Evolutionary conservation across 2,113 vertebrate genomes (phyloP).

Genomic region (Willisornis vidua): DNA sequence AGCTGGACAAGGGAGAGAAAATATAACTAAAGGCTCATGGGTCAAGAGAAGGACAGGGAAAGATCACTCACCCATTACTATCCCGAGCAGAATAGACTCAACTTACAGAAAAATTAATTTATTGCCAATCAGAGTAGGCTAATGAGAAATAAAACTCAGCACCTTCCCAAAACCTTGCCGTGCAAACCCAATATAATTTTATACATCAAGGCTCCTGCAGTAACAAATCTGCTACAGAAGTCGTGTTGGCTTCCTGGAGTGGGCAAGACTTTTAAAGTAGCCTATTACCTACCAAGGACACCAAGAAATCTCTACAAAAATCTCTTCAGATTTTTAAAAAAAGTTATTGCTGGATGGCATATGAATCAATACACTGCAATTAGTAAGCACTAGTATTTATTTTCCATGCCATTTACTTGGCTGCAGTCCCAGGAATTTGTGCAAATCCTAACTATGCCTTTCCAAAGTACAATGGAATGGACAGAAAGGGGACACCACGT

Average conservation of each 20-base stretch:
- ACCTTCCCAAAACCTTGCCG: not conserved
- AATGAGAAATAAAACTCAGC: not conserved
- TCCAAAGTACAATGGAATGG: not conserved
- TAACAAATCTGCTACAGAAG: not conserved
- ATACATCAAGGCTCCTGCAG: not conserved
- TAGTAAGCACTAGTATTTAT: not conserved
- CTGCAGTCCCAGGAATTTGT: not conserved
- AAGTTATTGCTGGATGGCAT: not conserved
- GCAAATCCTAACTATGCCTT: not conserved
- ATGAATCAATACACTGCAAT: not conserved
- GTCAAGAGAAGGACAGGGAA: not conserved
- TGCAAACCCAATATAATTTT: not conserved
- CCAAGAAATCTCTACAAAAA: not conserved
- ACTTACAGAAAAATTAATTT: not conserved
- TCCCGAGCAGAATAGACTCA: not conserved
- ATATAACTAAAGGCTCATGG: rapidly evolving
- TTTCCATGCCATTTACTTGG: not conserved
- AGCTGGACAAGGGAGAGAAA: not conserved
- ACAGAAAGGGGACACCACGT: not conserved
- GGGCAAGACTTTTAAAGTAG: not conserved
- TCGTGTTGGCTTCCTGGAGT: not conserved
- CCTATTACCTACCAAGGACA: not conserved
- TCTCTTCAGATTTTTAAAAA: not conserved
- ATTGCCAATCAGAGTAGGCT: not conserved
- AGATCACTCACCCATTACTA: not conserved